phyloP scores from a whole-genome alignment of 2,113 vertebrate species.

The Chionomys nivalis region DNA sequence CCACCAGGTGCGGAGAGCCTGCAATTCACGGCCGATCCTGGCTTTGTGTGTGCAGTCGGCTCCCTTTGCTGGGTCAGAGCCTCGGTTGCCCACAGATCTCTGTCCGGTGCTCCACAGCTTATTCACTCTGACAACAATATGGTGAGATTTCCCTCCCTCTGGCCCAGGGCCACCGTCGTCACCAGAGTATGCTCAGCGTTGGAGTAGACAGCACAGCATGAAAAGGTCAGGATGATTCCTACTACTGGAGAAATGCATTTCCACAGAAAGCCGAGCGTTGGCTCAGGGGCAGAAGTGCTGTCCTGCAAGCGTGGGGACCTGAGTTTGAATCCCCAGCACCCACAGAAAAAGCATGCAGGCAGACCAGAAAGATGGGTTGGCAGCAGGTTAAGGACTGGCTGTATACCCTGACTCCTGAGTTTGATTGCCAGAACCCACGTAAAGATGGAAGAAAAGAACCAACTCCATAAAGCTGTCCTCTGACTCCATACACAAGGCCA shows the following conservation, averaged over 20 bases:
- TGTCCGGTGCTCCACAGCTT: conserved; percentile 89
- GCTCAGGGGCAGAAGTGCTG: neutral
- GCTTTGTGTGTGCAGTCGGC: conserved; percentile 87
- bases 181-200: conserved; percentile 83
- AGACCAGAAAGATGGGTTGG: neutral
- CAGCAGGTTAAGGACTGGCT: neutral
- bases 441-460: neutral
- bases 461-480: neutral
- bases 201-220: conserved; percentile 86
- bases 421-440: neutral
- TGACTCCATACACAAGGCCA: too few species aligned
- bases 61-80: conserved; percentile 84
- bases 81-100: conserved; percentile 84
- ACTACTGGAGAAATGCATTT: conserved; percentile 84
- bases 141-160: conserved; percentile 87
- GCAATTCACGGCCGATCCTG: conserved; percentile 86
- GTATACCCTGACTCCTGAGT: neutral
- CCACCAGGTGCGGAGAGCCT: conserved; percentile 81
- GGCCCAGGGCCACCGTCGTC: conserved; percentile 84
- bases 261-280: conserved; percentile 63
- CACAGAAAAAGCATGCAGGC: neutral
- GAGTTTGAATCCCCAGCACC: neutral
- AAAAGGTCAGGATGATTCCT: conserved; percentile 85
- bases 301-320: neutral
- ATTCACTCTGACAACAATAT: conserved; percentile 90